Evolutionary conservation across 1,140 invertebrate genomes (phyloP), one percentile per base, ranked within the genome.

Genomic region (Oreohelix idahoensis): DNA sequence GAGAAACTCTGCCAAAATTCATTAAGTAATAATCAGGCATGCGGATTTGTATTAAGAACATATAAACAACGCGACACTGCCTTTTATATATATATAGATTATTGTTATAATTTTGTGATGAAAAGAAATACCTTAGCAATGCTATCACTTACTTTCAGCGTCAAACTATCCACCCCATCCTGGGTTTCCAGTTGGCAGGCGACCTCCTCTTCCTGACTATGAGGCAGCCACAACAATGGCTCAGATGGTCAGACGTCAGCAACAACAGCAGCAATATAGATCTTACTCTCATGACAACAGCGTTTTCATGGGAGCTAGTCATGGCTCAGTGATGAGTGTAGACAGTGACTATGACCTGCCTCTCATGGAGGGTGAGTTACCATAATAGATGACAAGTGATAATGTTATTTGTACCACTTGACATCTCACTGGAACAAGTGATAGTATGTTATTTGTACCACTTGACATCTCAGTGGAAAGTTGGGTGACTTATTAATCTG

Each of bases 201-300:
- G 90, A 38, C 91, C 90, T 45, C 90, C 90, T 35, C 85, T 91
- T 36, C 91, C 91, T 81, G 91, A 92, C 79, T 92, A 92, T 88
- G 89, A 91, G 36, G 86, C 89, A 73, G 91, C 91, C 39, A 90
- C 90, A n/a, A 89, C 90, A 73, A 90, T 90, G 90, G 90, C 90
- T 38, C 87, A 89, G 53, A 82, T 89, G 66, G 88, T 86, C 32
- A 81, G 87, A 49, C 87, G 89, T 83, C 87, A 88, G 84, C 87
- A 88, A 66, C 76, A 79, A 80, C 79, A 84, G 84, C 85, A 86
- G 66, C 85, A 86, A 63, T 82, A 85, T 78, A 84, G 88, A 81
- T 84, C 89, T 23, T 86, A 87, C 76, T 89, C 89, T 73, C 87
- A 89, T 86, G 88, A 88, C 73, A 86, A 32, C 23, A 1, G 45